phyloP scores from a whole-genome alignment of 2,888 invertebrate genomes.

The Andrena bucephala region DNA sequence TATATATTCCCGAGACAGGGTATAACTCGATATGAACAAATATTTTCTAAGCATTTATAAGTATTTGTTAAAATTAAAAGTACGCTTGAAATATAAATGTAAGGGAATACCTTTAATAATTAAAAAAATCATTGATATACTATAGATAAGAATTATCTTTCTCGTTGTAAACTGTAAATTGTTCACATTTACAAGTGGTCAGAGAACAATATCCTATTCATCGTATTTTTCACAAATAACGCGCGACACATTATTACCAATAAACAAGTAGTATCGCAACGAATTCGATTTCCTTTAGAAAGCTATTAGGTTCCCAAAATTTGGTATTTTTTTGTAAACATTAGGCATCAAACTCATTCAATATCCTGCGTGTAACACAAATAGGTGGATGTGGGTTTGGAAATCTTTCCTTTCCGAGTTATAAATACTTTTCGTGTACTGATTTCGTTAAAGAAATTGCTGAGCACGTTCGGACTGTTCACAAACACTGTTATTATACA shows the following conservation, averaged over 20 bases:
- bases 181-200: background rate
- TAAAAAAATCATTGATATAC: background rate
- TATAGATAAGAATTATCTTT: background rate
- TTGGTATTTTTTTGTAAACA: background rate
- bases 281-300: background rate
- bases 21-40: constrained; percentile 5
- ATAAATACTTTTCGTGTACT: no score
- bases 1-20: constrained; percentile 23
- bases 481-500: no score
- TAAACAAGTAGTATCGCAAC: background rate
- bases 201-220: background rate
- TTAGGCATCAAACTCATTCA: background rate
- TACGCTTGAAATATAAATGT: constrained; percentile 6
- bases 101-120: background rate
- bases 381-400: no score
- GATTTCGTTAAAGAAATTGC: no score
- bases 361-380: background rate
- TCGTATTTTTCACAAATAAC: background rate
- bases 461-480: no score
- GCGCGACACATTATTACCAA: background rate
- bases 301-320: background rate
- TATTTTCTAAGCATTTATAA: background rate
- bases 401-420: no score
- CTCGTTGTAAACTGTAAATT: background rate
- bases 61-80: background rate